Evolutionary conservation across 2,797 vertebrate species (phyloP).

Genomic region (Thalassophryne amazonica): DNA sequence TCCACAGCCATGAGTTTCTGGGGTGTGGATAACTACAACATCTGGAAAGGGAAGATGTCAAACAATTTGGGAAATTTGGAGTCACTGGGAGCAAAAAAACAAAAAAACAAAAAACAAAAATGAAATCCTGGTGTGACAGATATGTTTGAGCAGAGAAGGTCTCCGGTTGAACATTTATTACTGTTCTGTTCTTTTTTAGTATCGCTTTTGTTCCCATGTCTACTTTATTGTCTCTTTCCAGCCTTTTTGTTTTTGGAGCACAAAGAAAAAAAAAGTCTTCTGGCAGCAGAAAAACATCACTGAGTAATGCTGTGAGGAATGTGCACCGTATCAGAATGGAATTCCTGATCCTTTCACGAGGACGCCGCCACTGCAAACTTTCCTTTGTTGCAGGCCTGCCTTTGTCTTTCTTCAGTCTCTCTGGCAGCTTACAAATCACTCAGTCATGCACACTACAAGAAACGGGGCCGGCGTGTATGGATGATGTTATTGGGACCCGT

Average conservation of each 20-base stretch:
- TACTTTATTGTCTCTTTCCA: not conserved
- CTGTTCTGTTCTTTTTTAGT: not conserved
- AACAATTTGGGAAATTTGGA: slow-evolving; percentile 38
- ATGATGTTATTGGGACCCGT: slow-evolving; percentile 79
- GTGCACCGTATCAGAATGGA: slow-evolving; percentile 1
- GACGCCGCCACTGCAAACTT: slow-evolving; percentile 11
- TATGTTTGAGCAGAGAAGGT: no score
- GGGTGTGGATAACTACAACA: slow-evolving; percentile 43
- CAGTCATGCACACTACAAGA: slow-evolving; percentile 14
- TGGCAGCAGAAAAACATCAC: slow-evolving; percentile 42
- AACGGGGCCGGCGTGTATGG: slow-evolving; percentile 54
- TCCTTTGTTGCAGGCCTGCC: slow-evolving; percentile 20
- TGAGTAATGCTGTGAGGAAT: slow-evolving; percentile 56
- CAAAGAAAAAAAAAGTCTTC: slow-evolving; percentile 31
- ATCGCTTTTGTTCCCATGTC: not conserved
- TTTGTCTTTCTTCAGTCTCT: slow-evolving; percentile 30
- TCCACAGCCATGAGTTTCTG: slow-evolving; percentile 48
- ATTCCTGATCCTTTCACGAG: slow-evolving; percentile 29
- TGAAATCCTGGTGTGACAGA: no score
- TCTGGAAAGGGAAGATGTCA: slow-evolving; percentile 43
- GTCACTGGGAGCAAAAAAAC: slow-evolving; percentile 31
- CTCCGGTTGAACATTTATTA: no score
- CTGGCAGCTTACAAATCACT: slow-evolving; percentile 15
- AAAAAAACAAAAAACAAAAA: no score
- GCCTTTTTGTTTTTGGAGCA: slow-evolving; percentile 24